Evolutionary conservation across 2,888 invertebrate species (phyloP), one percentile per base, ranked within the genome.

Genomic region (Archips crataeganus): DNA sequence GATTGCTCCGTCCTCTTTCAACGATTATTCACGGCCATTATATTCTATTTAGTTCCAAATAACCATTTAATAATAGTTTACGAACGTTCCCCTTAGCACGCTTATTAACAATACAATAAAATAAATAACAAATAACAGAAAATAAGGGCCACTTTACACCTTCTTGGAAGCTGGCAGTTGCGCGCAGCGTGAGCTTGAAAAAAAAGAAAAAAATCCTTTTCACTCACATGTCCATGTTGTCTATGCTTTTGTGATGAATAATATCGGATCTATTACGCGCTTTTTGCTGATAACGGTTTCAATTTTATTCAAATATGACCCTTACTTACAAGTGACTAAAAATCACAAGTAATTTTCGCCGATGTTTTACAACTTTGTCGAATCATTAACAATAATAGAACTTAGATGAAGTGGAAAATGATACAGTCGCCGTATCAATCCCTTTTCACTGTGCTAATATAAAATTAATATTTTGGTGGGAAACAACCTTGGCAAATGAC

Each of bases 61-160:
- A 94, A 94, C 88, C 93, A 89, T 94, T 94, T 94, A 94, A 94
- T 89, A 90, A 87, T 93, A 91, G 90, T 90, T 88, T 88, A 88
- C 88, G 87, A 85, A 87, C 81, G 87, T 87, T 86, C 90, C 86
- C 90, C 90, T 89, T 89, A 89, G 88, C 92, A 90, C 90, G 93
- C 92, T 90, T 93, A 94, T 94, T 94, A 94, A 94, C 92, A 94
- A 94, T 93, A 94, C 93, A 94, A 93, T 93, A 91, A 94, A 92
- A 92, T 93, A 94, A 94, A 91, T 93, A 92, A 90, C 90, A 92
- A 89, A 89, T 87, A 89, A 88, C 85, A 87, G 84, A 87, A 92
- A 92, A 90, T 89, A 90, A 89, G 87, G 80, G 82, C 91, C 92
- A 94, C 92, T 94, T 94, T 94, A 94, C 94, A 94, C 94, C 93